Evolutionary conservation across 1,140 invertebrate genomes (phyloP).

Genomic region (Saccostrea cuccullata): DNA sequence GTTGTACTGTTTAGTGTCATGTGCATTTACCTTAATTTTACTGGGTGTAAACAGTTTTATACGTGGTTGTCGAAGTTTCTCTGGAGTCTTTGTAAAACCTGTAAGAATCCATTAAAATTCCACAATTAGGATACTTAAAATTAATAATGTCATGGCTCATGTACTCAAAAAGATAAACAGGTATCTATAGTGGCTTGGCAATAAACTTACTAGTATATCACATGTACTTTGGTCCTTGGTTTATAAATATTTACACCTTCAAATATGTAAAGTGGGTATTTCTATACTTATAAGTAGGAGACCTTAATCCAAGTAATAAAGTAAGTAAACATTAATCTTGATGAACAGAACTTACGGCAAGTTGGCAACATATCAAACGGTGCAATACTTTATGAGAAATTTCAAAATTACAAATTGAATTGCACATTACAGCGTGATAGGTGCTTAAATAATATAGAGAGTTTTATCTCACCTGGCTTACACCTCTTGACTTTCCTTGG

Average conservation of each 20-base stretch:
- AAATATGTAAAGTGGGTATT: too few species aligned
- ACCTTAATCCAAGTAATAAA: background rate
- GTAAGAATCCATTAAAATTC: background rate
- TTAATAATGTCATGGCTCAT: background rate
- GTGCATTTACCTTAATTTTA: background rate
- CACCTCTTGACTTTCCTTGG: background rate
- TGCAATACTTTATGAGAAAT: background rate
- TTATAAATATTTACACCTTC: too few species aligned
- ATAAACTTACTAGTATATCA: too few species aligned
- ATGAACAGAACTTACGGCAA: background rate
- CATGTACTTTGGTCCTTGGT: too few species aligned
- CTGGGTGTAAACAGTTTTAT: background rate
- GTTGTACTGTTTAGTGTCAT: too few species aligned
- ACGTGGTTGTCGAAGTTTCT: background rate
- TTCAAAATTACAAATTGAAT: background rate
- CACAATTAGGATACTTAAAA: background rate
- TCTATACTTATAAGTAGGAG: too few species aligned
- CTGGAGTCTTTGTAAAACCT: background rate
- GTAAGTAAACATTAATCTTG: background rate
- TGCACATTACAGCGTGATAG: background rate
- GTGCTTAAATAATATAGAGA: background rate
- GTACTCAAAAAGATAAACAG: background rate
- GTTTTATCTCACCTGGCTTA: background rate
- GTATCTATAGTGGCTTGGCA: too few species aligned
- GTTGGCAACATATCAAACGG: background rate